A percentile compares a stretch with the other conserved stretches of the same genome.
phyloP scores from a whole-genome alignment of 2,797 vertebrate genomes.

The Anguilla marmorata region DNA sequence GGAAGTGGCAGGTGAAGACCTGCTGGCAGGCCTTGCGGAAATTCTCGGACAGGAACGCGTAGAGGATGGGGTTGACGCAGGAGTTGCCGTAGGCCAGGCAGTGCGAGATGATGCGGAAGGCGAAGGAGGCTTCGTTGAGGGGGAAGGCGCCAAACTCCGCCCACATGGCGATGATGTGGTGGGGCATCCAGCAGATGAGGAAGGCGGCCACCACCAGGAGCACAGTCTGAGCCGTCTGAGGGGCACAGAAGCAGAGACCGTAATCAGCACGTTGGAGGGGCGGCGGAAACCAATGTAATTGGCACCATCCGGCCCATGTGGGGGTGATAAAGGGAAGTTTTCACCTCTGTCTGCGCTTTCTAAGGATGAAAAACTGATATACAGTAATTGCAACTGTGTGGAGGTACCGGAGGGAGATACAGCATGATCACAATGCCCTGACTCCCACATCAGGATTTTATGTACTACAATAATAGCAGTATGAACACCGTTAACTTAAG shows the following conservation, averaged over 20 bases:
- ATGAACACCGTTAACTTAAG: too few relatives aligned
- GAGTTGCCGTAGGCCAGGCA: constrained; percentile 81
- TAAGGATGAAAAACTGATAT: too few relatives aligned
- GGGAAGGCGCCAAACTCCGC: constrained; percentile 79
- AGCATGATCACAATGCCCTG: too few relatives aligned
- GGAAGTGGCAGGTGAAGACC: constrained; percentile 63
- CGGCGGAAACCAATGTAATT: too few relatives aligned
- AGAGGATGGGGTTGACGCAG: constrained; percentile 81
- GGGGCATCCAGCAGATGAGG: constrained; percentile 80
- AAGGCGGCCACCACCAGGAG: constrained; percentile 75
- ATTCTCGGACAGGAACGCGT: constrained; percentile 81
- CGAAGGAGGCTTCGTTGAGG: constrained; percentile 73
- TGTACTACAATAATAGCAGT: too few relatives aligned
- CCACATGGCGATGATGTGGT: constrained; percentile 84
- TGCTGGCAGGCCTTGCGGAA: constrained; percentile 77
- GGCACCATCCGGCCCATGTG: too few relatives aligned
- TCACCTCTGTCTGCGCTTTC: too few relatives aligned
- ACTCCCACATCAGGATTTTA: too few relatives aligned
- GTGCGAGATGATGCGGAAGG: constrained; percentile 77
- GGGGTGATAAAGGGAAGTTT: too few relatives aligned
- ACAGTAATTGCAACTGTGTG: too few relatives aligned
- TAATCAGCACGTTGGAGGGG: not conserved
- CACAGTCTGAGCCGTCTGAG: constrained; percentile 77
- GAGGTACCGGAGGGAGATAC: too few relatives aligned
- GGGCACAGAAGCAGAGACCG: constrained; percentile 6